Evolutionary conservation across 2,113 vertebrate genomes (phyloP).

Genomic region (Ramphastos sulfuratus): DNA sequence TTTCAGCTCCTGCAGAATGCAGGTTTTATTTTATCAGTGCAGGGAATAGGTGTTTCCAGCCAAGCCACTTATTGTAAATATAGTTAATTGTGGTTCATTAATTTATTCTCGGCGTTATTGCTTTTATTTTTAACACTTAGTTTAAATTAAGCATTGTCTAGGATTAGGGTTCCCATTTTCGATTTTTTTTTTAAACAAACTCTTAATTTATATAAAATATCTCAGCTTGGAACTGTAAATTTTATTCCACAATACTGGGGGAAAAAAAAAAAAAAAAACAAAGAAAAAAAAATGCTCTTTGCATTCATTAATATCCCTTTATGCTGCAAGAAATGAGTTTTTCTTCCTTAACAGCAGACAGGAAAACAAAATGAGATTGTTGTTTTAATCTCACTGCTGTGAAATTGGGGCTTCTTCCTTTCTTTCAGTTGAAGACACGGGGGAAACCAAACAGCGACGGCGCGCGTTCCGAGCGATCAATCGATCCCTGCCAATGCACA

Average conservation of each 20-base stretch:
- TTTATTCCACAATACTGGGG: constrained; percentile 49
- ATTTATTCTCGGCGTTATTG: constrained; percentile 79
- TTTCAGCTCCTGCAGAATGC: constrained; percentile 76
- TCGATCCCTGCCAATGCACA: constrained; percentile 60
- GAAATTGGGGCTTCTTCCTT: constrained; percentile 38
- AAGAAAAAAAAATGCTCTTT: constrained; percentile 56
- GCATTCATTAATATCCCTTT: constrained; percentile 72
- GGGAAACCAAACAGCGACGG: constrained; percentile 67
- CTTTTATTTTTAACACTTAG: constrained; percentile 78
- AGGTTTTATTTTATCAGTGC: constrained; percentile 78
- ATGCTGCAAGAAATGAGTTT: constrained; percentile 36
- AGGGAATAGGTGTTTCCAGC: constrained; percentile 77
- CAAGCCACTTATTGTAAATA: constrained; percentile 79
- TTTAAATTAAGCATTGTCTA: constrained; percentile 78
- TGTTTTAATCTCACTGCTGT: constrained; percentile 47
- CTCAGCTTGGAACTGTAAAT: constrained; percentile 65
- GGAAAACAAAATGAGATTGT: constrained; percentile 45
- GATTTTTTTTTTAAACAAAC: constrained; percentile 72
- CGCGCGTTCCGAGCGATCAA: constrained; percentile 65
- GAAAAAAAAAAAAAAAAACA: not conserved
- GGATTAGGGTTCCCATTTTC: constrained; percentile 71
- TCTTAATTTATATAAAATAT: constrained; percentile 79
- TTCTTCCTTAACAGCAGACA: not conserved
- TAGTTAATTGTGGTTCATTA: constrained; percentile 81
- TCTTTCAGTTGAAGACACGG: constrained; percentile 61